phyloP scores from a whole-genome alignment of 2,797 vertebrate species.

The Trematomus bernacchii region DNA sequence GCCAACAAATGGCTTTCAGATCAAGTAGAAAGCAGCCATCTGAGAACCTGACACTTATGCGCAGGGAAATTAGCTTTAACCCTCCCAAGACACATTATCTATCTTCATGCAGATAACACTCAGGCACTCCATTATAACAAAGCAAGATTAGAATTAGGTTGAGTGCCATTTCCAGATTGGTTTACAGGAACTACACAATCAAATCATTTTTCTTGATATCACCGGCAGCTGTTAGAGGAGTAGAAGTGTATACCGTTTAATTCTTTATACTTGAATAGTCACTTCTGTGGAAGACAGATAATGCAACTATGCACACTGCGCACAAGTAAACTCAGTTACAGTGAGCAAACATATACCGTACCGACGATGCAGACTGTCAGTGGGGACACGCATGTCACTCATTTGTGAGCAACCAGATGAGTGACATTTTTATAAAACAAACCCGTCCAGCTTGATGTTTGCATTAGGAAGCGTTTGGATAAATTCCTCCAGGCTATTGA shows the following conservation, averaged over 20 bases:
- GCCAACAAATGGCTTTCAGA: constrained; percentile 62
- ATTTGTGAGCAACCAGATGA: constrained; percentile 5
- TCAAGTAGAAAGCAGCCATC: constrained; percentile 58
- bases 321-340: constrained; percentile 45
- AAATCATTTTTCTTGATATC: constrained; percentile 62
- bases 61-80: constrained; percentile 63
- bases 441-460: neutral
- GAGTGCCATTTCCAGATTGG: constrained; percentile 65
- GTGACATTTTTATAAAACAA: neutral
- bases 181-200: constrained; percentile 45
- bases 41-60: constrained; percentile 60
- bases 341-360: constrained; percentile 43
- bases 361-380: constrained; percentile 12
- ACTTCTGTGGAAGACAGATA: constrained; percentile 46
- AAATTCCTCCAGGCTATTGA: neutral
- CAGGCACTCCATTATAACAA: constrained; percentile 56
- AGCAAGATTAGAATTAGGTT: constrained; percentile 50
- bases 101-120: constrained; percentile 65
- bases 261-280: constrained; percentile 43
- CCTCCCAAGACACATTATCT: constrained; percentile 66
- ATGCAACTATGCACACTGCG: constrained; percentile 71
- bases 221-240: constrained; percentile 57
- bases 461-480: neutral
- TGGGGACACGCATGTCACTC: neutral
- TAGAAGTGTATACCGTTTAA: constrained; percentile 46